These are phyloP conservation scores for Camponotus fellah DNA, from an alignment of 2,888 invertebrate genomes.

Conservation along the genomic window DNA sequence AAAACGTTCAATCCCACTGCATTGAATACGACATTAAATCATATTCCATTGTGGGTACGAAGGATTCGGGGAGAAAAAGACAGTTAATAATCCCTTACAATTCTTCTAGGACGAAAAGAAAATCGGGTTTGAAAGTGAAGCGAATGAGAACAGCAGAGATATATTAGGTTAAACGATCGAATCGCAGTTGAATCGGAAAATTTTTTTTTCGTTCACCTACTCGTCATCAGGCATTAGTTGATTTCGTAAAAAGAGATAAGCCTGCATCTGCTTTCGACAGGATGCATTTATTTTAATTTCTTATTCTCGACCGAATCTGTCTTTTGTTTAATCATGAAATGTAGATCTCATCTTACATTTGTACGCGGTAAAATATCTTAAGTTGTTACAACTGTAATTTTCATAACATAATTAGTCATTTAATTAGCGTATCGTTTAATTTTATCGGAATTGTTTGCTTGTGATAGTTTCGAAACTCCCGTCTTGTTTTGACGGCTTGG, in stretches of 20 bases:
- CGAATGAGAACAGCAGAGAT: constrained; percentile 69
- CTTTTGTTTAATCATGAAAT: constrained; percentile 15
- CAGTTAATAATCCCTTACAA: constrained; percentile 77
- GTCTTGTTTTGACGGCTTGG: constrained; percentile 7
- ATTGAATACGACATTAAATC: constrained; percentile 80
- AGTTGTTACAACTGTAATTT: neutral
- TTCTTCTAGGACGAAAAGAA: constrained; percentile 73
- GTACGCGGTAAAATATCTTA: neutral
- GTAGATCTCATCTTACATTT: constrained; percentile 13
- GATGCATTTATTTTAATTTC: constrained; percentile 65
- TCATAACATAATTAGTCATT: neutral
- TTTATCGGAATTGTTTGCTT: neutral
- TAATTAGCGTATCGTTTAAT: neutral
- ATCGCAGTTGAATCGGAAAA: constrained; percentile 65
- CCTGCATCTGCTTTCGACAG: constrained; percentile 63
- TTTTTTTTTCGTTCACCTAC: constrained; percentile 65
- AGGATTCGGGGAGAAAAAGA: constrained; percentile 65
- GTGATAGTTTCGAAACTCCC: neutral
- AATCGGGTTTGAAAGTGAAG: constrained; percentile 60
- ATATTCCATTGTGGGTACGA: constrained; percentile 77
- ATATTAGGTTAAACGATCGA: constrained; percentile 72
- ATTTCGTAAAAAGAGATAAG: constrained; percentile 58
- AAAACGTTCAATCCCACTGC: constrained; percentile 73
- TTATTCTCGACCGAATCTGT: constrained; percentile 45
- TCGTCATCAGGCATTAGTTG: constrained; percentile 61